Percentiles rank a stretch among this genome's conserved stretches.
Conservation (phyloP, 1,140 invertebrate genomes). For the Metaphire vulgaris region DNA sequence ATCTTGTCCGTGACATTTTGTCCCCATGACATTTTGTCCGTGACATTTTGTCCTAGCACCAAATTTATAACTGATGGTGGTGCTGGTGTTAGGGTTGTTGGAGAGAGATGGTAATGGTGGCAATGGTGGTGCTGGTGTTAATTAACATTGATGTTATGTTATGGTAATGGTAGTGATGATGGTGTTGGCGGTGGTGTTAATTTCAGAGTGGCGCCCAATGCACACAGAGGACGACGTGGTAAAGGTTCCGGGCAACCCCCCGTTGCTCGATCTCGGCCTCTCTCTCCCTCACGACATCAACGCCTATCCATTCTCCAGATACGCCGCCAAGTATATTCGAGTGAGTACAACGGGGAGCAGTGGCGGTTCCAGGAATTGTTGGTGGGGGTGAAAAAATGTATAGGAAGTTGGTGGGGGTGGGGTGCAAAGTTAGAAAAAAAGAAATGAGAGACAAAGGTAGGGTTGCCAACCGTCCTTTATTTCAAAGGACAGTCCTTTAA, state of each 20-base stretch:
- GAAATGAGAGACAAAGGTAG: too few relatives aligned
- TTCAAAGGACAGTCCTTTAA: too few relatives aligned
- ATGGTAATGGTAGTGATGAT: background rate
- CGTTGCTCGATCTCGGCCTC: conserved; percentile 47
- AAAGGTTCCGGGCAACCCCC: conserved; percentile 65
- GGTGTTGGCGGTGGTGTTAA: background rate
- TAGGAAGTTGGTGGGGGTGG: too few relatives aligned
- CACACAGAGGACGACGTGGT: conserved; percentile 77
- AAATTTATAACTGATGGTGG: too few relatives aligned
- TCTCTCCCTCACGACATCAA: conserved; percentile 74
- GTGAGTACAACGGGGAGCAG: too few relatives aligned
- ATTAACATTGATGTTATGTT: background rate
- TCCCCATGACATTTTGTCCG: too few relatives aligned
- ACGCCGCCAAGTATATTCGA: conserved; percentile 88
- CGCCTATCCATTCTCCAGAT: conserved; percentile 88
- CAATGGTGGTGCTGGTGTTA: background rate
- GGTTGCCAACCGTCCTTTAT: too few relatives aligned
- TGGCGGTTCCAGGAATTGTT: too few relatives aligned
- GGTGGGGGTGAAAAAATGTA: too few relatives aligned
- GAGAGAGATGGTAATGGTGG: background rate
- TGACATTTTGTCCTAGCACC: too few relatives aligned
- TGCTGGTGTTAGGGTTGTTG: background rate
- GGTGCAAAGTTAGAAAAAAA: too few relatives aligned
- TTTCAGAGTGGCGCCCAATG: conserved; percentile 68
- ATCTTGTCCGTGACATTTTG: too few relatives aligned